Evolutionary conservation across 2,797 vertebrate genomes (phyloP).

Genomic region (Urocyon cinereoargenteus): DNA sequence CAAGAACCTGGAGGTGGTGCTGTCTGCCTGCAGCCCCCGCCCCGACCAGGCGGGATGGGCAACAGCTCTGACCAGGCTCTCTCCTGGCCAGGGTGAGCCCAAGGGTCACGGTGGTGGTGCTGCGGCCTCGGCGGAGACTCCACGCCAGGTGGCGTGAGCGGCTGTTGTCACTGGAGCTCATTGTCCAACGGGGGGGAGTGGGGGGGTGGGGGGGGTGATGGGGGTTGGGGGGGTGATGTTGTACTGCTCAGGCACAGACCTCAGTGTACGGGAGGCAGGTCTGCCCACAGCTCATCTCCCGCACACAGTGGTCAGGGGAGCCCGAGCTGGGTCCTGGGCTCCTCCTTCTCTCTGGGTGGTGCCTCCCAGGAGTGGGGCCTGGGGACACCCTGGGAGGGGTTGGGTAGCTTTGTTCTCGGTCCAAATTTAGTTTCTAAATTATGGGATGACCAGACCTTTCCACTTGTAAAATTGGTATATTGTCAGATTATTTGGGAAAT

Average conservation of each 20-base stretch:
- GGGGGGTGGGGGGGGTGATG: no score
- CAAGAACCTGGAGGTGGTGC: not conserved
- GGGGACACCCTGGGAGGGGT: not conserved
- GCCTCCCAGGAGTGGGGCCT: not conserved
- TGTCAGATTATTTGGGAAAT: not conserved
- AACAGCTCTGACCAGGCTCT: not conserved
- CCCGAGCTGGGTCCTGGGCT: not conserved
- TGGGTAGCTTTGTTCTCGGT: not conserved
- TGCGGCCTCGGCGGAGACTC: not conserved
- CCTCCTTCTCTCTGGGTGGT: not conserved
- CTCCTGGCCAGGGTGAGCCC: not conserved
- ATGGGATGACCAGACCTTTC: not conserved
- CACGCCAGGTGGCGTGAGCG: not conserved
- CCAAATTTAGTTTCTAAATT: not conserved
- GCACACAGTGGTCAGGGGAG: not conserved
- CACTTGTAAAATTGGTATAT: not conserved
- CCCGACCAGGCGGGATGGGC: not conserved
- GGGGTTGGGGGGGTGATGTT: not conserved
- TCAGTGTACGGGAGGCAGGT: not conserved
- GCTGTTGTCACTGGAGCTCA: rapidly evolving
- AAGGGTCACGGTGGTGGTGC: not conserved
- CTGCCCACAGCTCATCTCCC: not conserved
- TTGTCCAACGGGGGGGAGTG: no score
- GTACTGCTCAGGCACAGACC: not conserved
- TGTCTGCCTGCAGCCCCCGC: not conserved